Evolutionary conservation across 1,140 invertebrate genomes (phyloP), one percentile per base, ranked within the genome.

Genomic region (Calliphora vicina): DNA sequence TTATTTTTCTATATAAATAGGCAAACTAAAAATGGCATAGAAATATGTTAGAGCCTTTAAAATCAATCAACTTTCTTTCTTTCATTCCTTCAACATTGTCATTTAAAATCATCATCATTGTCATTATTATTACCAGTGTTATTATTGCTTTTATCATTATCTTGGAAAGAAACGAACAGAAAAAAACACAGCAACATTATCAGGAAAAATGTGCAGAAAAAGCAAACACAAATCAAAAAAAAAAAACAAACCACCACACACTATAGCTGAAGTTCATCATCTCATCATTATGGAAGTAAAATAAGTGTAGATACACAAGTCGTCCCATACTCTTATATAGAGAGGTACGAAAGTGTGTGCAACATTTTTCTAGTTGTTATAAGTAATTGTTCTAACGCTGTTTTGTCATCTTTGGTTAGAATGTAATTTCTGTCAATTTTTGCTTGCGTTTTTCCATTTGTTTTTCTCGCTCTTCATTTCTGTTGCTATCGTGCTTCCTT

Each of bases 341-440:
- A 71, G 61, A 23, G n/a, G n/a, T 67, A 23, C 20, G 20, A 29
- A 35, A 29, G 25, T 73, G 73, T 35, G 73, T 29, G 73, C 27
- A 76, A 76, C 26, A 76, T 76, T 42, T 76, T 76, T 76, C 73
- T 35, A 76, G 73, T 76, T 76, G 73, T 76, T 76, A 35, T 35
- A 76, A 76, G 73, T 76, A 76, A 76, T 76, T 76, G 73, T 76
- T 76, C 73, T 76, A 76, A 76, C 73, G 73, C 73, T 76, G 73
- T 76, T 76, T 76, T 76, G 73, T 76, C 73, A 76, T 76, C 73
- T 76, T 76, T 76, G 27, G 27, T 76, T 76, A 29, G 29, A 76
- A 76, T 76, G 27, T 76, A 76, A 76, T 76, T 76, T 76, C 73
- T 35, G 73, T 76, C 29, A 23, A 35, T 57, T 50, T 50, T 57